Evolutionary conservation across 1,140 invertebrate species (phyloP), one percentile per base, ranked within the genome.

Genomic region (Solenopsis fugax): DNA sequence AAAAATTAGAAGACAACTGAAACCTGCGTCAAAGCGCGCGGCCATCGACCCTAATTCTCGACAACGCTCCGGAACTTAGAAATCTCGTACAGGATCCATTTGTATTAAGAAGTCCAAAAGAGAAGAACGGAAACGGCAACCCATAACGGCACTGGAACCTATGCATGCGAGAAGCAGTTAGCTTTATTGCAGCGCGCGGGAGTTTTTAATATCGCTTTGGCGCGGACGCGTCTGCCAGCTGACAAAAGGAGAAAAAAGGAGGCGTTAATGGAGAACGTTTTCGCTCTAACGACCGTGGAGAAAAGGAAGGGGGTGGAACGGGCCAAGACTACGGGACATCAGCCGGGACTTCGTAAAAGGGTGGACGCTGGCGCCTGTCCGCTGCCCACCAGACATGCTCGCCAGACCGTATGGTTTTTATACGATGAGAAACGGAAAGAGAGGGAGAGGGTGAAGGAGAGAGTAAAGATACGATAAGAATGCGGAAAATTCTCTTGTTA

Each of bases 181-280:
- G 92, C 93, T 94, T 94, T 94, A 94, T 94, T 93, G 92, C 92
- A 77, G 71, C 76, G 87, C 85, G 87, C 90, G 90, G 92, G 91
- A 94, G 92, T 94, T 94, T 94, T 94, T 94, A 94, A 94, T 94
- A 94, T 94, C 92, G 92, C 93, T 94, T 93, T 94, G 92, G 93
- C 91, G 92, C 91, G 92, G 89, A 90, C 92, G 91, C 93, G 93
- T 93, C 93, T 93, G 93, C 93, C 92, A 93, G 92, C 93, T 93
- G 93, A 93, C 93, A 93, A 93, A 93, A 93, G 91, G 89, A 93
- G 90, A 91, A 91, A 88, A 92, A 86, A 88, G 90, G 84, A 92
- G 92, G 93, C 92, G 93, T 92, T 94, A 94, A 94, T 94, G 93
- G 93, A 94, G 93, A 93, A 94, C 93, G 92, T 94, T 94, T 94